These are phyloP conservation scores for Lasioglossum lativentre DNA, from an alignment of 2,888 invertebrate genomes.

Conservation along the genomic window DNA sequence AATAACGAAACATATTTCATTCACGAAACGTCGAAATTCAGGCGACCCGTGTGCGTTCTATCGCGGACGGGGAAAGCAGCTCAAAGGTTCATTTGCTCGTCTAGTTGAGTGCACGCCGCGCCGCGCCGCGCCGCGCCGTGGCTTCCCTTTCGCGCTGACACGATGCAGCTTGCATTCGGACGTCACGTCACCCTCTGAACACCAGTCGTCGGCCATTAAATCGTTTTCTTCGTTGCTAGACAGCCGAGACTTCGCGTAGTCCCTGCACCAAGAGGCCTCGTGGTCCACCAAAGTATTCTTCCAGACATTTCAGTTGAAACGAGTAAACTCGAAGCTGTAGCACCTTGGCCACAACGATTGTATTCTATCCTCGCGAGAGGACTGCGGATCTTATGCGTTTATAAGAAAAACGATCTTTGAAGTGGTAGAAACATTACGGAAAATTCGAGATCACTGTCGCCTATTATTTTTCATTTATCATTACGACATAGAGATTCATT, in stretches of 20 bases:
- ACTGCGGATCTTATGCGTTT: too few species aligned
- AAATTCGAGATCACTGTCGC: neutral
- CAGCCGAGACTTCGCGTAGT: slow-evolving; percentile 10
- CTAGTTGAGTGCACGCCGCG: slow-evolving; percentile 47
- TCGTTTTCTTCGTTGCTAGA: slow-evolving; percentile 49
- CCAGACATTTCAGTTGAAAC: neutral
- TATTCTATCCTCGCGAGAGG: neutral
- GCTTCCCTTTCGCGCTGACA: slow-evolving; percentile 59
- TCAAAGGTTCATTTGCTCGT: slow-evolving; percentile 42
- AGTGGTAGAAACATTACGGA: too few species aligned
- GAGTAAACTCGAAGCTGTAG: neutral
- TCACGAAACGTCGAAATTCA: slow-evolving; percentile 28
- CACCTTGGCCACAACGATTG: neutral
- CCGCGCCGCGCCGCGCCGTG: slow-evolving; percentile 22
- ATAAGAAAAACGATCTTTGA: too few species aligned
- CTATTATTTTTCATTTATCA: neutral
- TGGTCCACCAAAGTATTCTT: slow-evolving; percentile 16
- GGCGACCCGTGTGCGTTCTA: slow-evolving; percentile 40
- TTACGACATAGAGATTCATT: too few species aligned
- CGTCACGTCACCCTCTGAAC: slow-evolving; percentile 62
- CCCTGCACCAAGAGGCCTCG: neutral
- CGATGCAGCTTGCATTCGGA: slow-evolving; percentile 67
- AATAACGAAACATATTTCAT: slow-evolving; percentile 51
- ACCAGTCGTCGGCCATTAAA: slow-evolving; percentile 64
- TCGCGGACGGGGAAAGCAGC: slow-evolving; percentile 30